A percentile compares a stretch with the other conserved stretches of the same genome.
phyloP scores from a whole-genome alignment of 2,888 invertebrate species.

The Chrysomela aeneicollis region DNA sequence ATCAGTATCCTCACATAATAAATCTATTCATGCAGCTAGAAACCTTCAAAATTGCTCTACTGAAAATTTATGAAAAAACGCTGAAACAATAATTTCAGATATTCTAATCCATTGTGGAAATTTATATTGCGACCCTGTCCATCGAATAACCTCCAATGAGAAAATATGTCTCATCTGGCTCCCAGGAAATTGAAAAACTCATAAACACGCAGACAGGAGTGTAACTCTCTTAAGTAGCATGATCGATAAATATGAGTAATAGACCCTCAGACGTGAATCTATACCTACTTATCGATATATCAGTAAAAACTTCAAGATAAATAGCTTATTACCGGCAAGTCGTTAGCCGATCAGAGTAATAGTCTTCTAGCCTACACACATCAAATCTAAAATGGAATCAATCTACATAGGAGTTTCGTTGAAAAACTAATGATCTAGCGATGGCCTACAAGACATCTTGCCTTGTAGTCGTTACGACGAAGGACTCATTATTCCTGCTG shows the following conservation, averaged over 20 bases:
- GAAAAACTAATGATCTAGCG: constrained; percentile 27
- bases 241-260: background rate
- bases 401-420: constrained; percentile 28
- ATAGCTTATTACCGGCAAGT: constrained; percentile 40
- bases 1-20: no score
- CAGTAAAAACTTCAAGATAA: constrained; percentile 36
- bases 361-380: constrained; percentile 40
- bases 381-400: constrained; percentile 41
- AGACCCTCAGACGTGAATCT: background rate
- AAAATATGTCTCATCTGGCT: no score
- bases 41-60: no score
- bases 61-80: no score
- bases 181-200: no score
- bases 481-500: constrained; percentile 38
- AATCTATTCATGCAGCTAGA: no score
- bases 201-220: no score
- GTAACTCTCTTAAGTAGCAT: background rate
- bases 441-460: constrained; percentile 21
- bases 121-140: no score
- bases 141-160: no score
- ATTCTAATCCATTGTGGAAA: no score
- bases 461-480: constrained; percentile 32
- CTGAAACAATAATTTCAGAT: no score
- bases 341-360: constrained; percentile 40
- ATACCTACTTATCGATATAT: constrained; percentile 21